Evolutionary conservation across 2,888 invertebrate species (phyloP).

Genomic region (Capitulum mitella): DNA sequence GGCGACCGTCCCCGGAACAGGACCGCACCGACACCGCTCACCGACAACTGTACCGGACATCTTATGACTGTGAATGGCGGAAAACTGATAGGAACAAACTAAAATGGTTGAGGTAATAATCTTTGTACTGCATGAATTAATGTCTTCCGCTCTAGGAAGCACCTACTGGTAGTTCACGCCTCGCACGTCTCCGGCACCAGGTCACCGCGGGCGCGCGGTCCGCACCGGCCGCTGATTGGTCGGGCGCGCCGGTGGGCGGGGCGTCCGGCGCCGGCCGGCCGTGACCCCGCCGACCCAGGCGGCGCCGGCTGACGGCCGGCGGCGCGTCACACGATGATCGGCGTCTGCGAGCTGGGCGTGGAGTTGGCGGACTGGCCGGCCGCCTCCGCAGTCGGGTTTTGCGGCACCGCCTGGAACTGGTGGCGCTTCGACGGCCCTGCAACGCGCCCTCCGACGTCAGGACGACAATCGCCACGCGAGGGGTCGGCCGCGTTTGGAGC

Average conservation of each 20-base stretch:
- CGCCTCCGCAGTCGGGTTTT: not conserved
- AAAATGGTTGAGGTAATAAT: not conserved
- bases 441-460: not conserved
- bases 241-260: not conserved
- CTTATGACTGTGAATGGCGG: not conserved
- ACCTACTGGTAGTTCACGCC: no score
- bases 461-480: no score
- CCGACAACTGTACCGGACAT: not conserved
- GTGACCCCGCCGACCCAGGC: no score
- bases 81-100: slow-evolving; percentile 18
- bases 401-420: not conserved
- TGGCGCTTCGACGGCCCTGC: slow-evolving; percentile 1
- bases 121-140: not conserved
- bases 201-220: not conserved
- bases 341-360: slow-evolving; percentile 12
- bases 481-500: no score
- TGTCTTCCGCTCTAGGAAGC: not conserved
- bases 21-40: not conserved
- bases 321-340: not conserved
- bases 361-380: slow-evolving; percentile 2
- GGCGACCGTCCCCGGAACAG: not conserved
- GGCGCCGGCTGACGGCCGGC: not conserved
- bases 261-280: not conserved
- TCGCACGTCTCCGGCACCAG: not conserved
- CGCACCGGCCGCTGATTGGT: not conserved